Evolutionary conservation across 2,797 vertebrate species (phyloP).

Genomic region (Betta splendens): DNA sequence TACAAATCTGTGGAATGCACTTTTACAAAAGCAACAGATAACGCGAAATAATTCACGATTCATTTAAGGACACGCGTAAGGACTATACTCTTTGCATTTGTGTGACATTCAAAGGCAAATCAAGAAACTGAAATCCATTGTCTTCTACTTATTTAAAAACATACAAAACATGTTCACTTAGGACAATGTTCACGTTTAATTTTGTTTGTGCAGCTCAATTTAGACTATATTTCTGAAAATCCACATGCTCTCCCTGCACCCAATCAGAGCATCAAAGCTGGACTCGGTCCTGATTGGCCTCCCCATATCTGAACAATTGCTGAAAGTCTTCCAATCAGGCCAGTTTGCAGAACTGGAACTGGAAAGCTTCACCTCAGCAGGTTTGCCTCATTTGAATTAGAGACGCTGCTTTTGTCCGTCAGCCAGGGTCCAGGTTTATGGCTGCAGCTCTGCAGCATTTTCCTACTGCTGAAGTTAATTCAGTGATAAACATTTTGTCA

Average conservation of each 20-base stretch:
- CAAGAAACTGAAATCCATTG: neutral
- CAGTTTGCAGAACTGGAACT: slow-evolving; percentile 48
- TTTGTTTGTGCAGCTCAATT: slow-evolving; percentile 34
- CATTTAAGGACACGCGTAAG: neutral
- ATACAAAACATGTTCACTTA: neutral
- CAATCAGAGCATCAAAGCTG: slow-evolving; percentile 51
- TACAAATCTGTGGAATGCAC: slow-evolving; percentile 7
- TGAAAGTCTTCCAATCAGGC: slow-evolving; percentile 66
- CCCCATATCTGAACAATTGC: slow-evolving; percentile 48
- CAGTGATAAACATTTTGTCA: neutral
- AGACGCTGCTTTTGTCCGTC: slow-evolving; percentile 37
- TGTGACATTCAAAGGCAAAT: slow-evolving; percentile 18
- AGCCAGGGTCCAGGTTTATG: slow-evolving; percentile 18
- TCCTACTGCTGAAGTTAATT: neutral
- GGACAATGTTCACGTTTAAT: neutral
- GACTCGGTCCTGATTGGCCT: slow-evolving; percentile 55
- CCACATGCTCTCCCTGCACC: slow-evolving; percentile 34
- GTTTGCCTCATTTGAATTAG: slow-evolving; percentile 60
- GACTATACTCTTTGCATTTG: neutral
- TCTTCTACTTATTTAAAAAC: neutral
- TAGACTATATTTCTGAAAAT: slow-evolving; percentile 33
- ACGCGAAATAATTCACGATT: neutral
- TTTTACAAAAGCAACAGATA: slow-evolving; percentile 8
- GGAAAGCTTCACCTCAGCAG: slow-evolving; percentile 62
- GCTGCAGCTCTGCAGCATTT: slow-evolving; percentile 2